A percentile compares a stretch with the other conserved stretches of the same genome.
Evolutionary conservation across 1,140 invertebrate species (phyloP).

Genomic region (Drosophila bocqueti): DNA sequence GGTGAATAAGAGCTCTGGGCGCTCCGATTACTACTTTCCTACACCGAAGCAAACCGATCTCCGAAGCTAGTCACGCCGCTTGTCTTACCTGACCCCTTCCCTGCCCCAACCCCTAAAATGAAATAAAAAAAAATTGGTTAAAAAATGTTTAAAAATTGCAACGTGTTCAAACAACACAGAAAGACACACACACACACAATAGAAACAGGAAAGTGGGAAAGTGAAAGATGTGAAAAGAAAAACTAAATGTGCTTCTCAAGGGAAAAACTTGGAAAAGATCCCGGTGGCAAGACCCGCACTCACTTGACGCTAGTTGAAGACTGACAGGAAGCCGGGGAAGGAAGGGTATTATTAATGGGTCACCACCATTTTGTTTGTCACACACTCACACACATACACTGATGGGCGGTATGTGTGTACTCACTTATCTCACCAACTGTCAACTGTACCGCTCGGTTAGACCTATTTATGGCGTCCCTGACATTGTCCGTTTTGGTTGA

Average conservation of each 20-base stretch:
- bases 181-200: constrained; percentile 14
- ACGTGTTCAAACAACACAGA: constrained; percentile 40
- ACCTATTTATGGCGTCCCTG: neutral
- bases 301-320: constrained; percentile 47
- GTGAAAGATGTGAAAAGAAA: neutral
- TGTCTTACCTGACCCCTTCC: constrained; percentile 20
- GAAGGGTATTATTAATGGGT: constrained; percentile 44
- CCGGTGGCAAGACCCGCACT: constrained; percentile 11
- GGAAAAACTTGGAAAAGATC: neutral
- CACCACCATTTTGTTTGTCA: constrained; percentile 58
- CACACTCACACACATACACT: neutral
- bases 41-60: constrained; percentile 43
- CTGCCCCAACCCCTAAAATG: constrained; percentile 2
- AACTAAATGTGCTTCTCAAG: constrained; percentile 4
- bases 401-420: constrained; percentile 1
- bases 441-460: constrained; percentile 36
- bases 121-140: constrained; percentile 5
- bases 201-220: neutral
- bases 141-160: constrained; percentile 5
- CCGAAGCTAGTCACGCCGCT: constrained; percentile 33
- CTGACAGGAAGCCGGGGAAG: constrained; percentile 16
- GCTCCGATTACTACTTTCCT: neutral
- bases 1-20: neutral
- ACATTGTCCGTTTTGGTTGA: neutral
- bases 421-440: constrained; percentile 17